Conservation (phyloP, 2,888 invertebrate species). For the Girardia tigrina region DNA sequence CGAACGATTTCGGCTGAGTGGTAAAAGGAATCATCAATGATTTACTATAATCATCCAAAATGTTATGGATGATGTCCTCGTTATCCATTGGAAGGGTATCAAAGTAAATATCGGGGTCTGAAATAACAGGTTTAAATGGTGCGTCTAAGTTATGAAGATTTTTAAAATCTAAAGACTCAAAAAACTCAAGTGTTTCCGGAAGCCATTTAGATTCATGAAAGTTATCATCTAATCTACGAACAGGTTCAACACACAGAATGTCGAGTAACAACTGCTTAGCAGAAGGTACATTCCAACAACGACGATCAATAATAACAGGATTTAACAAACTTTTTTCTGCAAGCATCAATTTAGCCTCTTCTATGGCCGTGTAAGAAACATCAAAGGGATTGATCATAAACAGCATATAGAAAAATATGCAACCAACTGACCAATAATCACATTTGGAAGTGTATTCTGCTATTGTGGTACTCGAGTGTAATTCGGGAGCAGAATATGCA, state of each 20-base stretch:
- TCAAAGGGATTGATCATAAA: constrained; percentile 23
- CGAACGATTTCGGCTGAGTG: too few relatives aligned
- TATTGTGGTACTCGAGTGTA: background rate
- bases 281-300: background rate
- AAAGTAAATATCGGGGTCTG: background rate
- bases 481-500: background rate
- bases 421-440: background rate
- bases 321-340: constrained; percentile 1
- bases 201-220: background rate
- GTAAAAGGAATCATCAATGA: background rate
- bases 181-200: background rate
- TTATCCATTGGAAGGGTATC: background rate
- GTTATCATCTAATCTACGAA: constrained; percentile 1
- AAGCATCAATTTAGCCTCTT: background rate
- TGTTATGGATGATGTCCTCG: background rate
- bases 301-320: background rate
- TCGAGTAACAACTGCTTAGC: background rate
- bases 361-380: background rate
- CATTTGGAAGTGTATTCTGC: constrained; percentile 14
- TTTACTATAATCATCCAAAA: background rate
- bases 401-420: background rate
- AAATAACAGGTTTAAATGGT: background rate
- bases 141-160: background rate
- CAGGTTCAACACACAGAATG: background rate
- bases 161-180: background rate